Evolutionary conservation across 2,888 invertebrate species (phyloP), one percentile per base, ranked within the genome.

Genomic region (Agrochola litura): DNA sequence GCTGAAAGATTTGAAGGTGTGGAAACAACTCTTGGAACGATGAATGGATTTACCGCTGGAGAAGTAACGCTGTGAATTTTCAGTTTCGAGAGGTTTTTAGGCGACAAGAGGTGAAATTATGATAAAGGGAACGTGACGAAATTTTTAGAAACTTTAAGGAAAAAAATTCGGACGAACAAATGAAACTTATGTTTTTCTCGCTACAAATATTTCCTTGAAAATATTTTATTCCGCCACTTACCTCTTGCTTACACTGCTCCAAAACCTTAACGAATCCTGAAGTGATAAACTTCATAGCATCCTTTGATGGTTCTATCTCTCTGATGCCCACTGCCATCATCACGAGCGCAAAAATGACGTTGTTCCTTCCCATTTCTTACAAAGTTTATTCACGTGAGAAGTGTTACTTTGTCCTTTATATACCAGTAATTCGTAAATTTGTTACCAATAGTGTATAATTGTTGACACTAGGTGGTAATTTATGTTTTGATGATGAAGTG

Each of bases 181-280:
- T 19, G 52, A 52, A 19, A 8, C 8, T 19, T 52, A 19, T 8
- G 2, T 19, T 19, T 19, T 19, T 52, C 25, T 22, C 0, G 8
- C n/a, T n/a, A 49, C 46, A 49, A 14, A 49, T 3, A 49, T 25
- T 52, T 25, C 1, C 4, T 22, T 22, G 14, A 37, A 25, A 9
- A 56, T n/a, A 37, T 70, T 49, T 2, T n/a, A 25, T 58, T 19
- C 2, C 22, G 16, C 8, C 6, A 61, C 83, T 86, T 85, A 94
- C 95, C 90, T 95, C 95, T 16, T 89, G 85, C 66, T 92, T 93
- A 81, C 95, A 95, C 43, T 92, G 91, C 0, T 94, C 92, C 60
- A 95, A 77, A 16, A 93, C 93, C 76, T 90, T 94, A 9, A 95
- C 84, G 67, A 95, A 95, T 49, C 94, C 93, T 4, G 90, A 86